These are phyloP conservation scores for Nothoprocta perdicaria DNA, from an alignment of 2,113 vertebrate genomes.

Conservation along the genomic window DNA sequence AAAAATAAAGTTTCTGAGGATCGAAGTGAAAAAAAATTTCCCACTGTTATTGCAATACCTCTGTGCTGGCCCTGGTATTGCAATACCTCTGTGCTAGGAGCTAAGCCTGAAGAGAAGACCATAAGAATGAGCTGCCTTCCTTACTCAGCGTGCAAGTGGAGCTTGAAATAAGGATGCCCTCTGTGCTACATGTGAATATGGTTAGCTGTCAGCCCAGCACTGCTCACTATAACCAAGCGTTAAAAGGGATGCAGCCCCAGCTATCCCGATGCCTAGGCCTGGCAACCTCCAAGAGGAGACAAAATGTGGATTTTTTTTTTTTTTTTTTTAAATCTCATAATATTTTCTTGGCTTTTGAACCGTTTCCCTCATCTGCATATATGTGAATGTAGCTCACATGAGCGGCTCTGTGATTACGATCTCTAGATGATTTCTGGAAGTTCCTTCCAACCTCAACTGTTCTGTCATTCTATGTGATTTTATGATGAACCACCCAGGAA, in stretches of 20 bases:
- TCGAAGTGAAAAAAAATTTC: accelerated
- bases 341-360: background rate
- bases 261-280: background rate
- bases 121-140: background rate
- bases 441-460: too few species aligned
- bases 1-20: accelerated
- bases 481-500: too few species aligned
- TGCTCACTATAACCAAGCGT: too few species aligned
- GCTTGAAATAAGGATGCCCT: background rate
- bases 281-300: background rate
- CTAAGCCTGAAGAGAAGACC: background rate
- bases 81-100: background rate
- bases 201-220: background rate
- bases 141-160: background rate
- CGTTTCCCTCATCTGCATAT: background rate
- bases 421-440: background rate
- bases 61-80: background rate
- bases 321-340: background rate
- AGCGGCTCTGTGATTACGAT: background rate
- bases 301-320: background rate
- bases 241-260: background rate
- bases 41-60: accelerated
- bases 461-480: too few species aligned
- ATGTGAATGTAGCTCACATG: accelerated
- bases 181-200: background rate